These are phyloP conservation scores for Lumbricus terrestris DNA, from an alignment of 2,888 invertebrate genomes.

Conservation along the genomic window DNA sequence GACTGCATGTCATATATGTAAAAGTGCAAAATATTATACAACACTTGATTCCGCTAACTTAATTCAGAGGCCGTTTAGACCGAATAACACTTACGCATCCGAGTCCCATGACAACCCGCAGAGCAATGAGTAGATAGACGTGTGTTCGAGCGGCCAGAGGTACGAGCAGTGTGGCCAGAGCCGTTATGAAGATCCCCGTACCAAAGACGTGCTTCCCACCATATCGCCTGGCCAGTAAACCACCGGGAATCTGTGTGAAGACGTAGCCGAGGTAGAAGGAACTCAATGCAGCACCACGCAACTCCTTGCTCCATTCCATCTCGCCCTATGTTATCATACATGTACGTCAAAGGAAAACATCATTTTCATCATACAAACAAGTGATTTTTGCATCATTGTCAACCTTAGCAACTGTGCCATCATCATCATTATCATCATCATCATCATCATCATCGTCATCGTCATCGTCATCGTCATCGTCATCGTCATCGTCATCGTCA, in stretches of 20 bases:
- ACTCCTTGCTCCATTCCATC: conserved; percentile 32
- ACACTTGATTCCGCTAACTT: neutral
- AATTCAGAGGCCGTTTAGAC: too few species aligned
- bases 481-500: too few species aligned
- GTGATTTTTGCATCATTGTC: neutral
- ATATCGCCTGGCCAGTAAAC: conserved; percentile 31
- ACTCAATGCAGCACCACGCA: conserved; percentile 31
- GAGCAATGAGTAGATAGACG: conserved; percentile 28
- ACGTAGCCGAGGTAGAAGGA: conserved; percentile 37
- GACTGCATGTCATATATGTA: too few species aligned
- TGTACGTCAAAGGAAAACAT: neutral
- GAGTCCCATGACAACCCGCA: conserved; percentile 32
- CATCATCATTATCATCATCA: too few species aligned
- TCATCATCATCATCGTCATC: neutral
- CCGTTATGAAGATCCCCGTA: conserved; percentile 27
- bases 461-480: too few species aligned
- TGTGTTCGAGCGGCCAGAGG: conserved; percentile 33
- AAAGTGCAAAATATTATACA: neutral
- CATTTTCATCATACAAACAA: neutral
- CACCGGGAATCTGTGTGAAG: conserved; percentile 35
- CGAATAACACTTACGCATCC: conserved; percentile 21
- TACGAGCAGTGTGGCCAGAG: conserved; percentile 29
- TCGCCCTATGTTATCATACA: too few species aligned
- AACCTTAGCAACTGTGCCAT: neutral
- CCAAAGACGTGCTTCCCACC: conserved; percentile 36